Conservation (phyloP, 2,113 vertebrate genomes). For the Melanotaenia duboulayi region DNA sequence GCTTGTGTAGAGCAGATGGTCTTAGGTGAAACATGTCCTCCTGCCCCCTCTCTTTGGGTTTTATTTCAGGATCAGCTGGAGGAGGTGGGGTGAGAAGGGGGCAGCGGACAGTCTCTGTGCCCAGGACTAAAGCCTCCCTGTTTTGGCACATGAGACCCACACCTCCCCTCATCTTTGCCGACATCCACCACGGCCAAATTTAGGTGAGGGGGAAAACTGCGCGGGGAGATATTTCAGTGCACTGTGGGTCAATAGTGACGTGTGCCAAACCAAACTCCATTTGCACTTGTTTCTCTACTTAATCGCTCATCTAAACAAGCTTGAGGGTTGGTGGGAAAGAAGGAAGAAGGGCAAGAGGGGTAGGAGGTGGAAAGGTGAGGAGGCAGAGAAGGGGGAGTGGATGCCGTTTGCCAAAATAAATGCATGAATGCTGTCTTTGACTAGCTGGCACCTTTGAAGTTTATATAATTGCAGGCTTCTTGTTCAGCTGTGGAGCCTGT, state of each 20-base stretch:
- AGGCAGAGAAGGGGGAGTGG: constrained; percentile 56
- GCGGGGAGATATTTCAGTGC: constrained; percentile 77
- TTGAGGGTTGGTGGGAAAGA: constrained; percentile 73
- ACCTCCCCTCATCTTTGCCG: constrained; percentile 69
- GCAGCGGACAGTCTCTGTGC: constrained; percentile 47
- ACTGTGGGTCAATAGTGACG: constrained; percentile 77
- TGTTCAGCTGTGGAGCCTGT: constrained; percentile 76
- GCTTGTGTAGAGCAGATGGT: constrained; percentile 63
- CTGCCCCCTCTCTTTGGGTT: constrained; percentile 55
- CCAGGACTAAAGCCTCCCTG: constrained; percentile 72
- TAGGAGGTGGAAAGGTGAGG: constrained; percentile 75
- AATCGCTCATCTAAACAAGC: constrained; percentile 84
- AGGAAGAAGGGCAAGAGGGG: constrained; percentile 65
- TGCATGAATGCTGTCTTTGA: constrained; percentile 84
- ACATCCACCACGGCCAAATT: constrained; percentile 70
- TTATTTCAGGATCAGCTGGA: constrained; percentile 73
- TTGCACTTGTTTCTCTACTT: constrained; percentile 83
- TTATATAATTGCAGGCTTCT: constrained; percentile 79
- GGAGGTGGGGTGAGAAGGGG: constrained; percentile 57
- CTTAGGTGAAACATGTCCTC: constrained; percentile 62
- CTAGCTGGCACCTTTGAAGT: constrained; percentile 81
- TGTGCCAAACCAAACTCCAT: constrained; percentile 79
- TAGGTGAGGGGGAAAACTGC: constrained; percentile 73
- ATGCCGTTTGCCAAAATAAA: constrained; percentile 78
- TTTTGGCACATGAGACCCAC: constrained; percentile 61